Evolutionary conservation across 2,797 vertebrate species (phyloP), one percentile per base, ranked within the genome.

Genomic region (Mormyrops attenuatus): DNA sequence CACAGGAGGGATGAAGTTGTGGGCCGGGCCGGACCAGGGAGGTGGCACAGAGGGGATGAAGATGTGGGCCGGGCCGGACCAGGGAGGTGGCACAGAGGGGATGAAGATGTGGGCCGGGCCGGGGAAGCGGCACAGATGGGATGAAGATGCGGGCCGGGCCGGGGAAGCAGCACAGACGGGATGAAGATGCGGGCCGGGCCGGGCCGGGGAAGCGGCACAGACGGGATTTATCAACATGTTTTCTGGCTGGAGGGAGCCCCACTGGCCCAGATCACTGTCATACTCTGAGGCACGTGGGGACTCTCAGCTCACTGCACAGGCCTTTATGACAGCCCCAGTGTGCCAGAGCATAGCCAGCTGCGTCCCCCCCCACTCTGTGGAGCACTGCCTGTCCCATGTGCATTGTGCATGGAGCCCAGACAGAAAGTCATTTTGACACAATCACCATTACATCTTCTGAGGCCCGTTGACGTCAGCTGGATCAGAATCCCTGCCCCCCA

Each of bases 401-500:
- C 9, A 6, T 30, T 22, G 9, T 66, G 63, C 63, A 30, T 66
- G 66, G 22, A 44, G 38, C 57, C 41, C 89, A 77, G 82, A 89
- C 89, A 69, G 57, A 63, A 84, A 82, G 34, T 66, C n/a, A 77
- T 88, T 44, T 63, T 80, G 63, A 60, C 82, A 89, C n/a, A 47
- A 13, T 50, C 49, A 66, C 30, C 2, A 87, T 88, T 22, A 50
- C 50, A 3, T 77, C 20, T 90, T 90, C 88, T 88, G 57, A 63
- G 91, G 30, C 69, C 34, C 1, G 2, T 41, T 94, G 94, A 94
- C 92, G 92, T 94, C 93, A 89, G 34, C 30, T 41, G 69, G 69
- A 20, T 8, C 26, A 13, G 69, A 41, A 20, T 5, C 4, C 69
- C 11, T 55, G 11, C 52, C 52, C 50, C 66, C 9, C 63, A 1